Base-by-base conservation (phyloP, 1,140 invertebrate genomes). In the Drosophila asahinai region DNA sequence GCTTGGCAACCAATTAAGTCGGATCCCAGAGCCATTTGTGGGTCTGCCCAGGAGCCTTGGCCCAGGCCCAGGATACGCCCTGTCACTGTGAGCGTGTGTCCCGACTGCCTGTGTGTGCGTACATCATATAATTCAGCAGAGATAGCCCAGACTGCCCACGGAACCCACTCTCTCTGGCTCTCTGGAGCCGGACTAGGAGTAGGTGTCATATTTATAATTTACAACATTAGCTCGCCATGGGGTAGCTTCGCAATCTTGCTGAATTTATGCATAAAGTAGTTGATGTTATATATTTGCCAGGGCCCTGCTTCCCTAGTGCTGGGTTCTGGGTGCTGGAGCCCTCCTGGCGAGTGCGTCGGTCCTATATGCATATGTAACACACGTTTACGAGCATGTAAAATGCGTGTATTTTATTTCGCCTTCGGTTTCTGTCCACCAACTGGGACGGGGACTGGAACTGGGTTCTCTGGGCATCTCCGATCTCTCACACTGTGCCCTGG, bases 131-230 rank as follows among this genome's bases (percentile, higher is more conserved):
- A 55, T 55, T 55, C 33, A 25, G 54, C 54, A 38, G 54, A 55
- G 54, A 55, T 55, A 55, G 54, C 36, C 33, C 59, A 33, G 77
- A 71, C 82, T 83, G 83, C 83, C 79, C 83, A 86, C 83, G 83
- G 79, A 67, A 59, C 49, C 43, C 42, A 52, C 63, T 60, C 71
- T 54, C 55, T 43, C 55, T 45, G 49, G 51, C 17, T 63, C 36
- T 27, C 57, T 9, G 43, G 40, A 33, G n/a, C 25, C 47, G 48
- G 60, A 70, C 81, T 89, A 81, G 84, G 86, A 90, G 86, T 90
- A 90, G 86, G 86, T 90, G 86, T 90, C 86, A 90, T 90, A 90
- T 90, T 90, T 90, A 90, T 90, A 90, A 90, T 90, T 90, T 90
- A 90, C 86, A 90, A 90, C 86, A 90, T 90, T 90, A 86, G 86